Evolutionary conservation across 2,797 vertebrate genomes (phyloP), one percentile per base, ranked within the genome.

Genomic region (Danio tinwini): DNA sequence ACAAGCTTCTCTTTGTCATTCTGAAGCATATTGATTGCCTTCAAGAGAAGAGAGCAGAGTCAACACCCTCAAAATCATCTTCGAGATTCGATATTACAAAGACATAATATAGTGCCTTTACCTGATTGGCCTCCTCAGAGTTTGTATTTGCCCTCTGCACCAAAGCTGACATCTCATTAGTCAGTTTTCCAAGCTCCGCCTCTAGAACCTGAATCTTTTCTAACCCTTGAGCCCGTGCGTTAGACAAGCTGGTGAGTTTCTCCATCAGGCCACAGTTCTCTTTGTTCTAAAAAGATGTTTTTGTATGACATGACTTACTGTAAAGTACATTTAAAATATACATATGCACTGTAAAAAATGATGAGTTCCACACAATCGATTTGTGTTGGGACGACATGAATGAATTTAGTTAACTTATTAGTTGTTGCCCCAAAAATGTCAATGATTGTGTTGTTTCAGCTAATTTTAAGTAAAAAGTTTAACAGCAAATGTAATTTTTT

Each of bases 201-300:
- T 99, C 95, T 8, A 98, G 86, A 85, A 87, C 91, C 71, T 97
- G 96, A 85, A 96, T 90, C 78, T 88, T 95, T 13, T 96, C 94
- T 47, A 88, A 0, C 0, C 94, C 94, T 12, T 93, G 89, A 16
- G 93, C 89, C 16, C 93, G 95, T n/a, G 90, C 81, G 37, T 90
- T 91, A 21, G 96, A 94, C 82, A 98, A 85, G 72, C 7, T 91
- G 4, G 97, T 94, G 88, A 99, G 85, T 88, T 93, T 94, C 84
- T 99, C 98, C 93, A 97, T 82, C 80, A 99, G 86, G 2, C 94
- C 94, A 0, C 94, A 90, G 86, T 96, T 99, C 86, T 99, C 97
- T 90, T 93, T 98, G 87, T 87, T 96, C 98, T 99, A 37, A 29
- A 3, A 29, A 29, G 29, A 29, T 29, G 3, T 29, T 29, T 29